These are phyloP conservation scores for Dryadula phaetusa DNA, from an alignment of 2,888 invertebrate genomes.

Conservation along the genomic window DNA sequence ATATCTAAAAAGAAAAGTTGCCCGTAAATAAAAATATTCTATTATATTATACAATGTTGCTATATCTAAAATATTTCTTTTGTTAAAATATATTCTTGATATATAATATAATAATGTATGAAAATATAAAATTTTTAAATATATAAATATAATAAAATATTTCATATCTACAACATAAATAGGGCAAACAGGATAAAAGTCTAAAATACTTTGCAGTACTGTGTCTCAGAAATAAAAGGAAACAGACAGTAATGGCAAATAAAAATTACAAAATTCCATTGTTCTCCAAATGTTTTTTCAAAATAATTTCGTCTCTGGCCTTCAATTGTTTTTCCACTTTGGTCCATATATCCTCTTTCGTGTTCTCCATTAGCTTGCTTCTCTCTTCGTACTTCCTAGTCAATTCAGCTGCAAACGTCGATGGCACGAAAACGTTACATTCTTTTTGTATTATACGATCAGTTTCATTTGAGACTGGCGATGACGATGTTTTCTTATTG, in stretches of 20 bases:
- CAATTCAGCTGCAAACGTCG: constrained; percentile 46
- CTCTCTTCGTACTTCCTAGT: constrained; percentile 42
- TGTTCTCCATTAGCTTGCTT: constrained; percentile 26
- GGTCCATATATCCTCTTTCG: constrained; percentile 42
- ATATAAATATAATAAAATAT: not conserved
- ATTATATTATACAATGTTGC: too few relatives aligned
- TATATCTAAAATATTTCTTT: too few relatives aligned
- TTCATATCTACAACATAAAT: not conserved
- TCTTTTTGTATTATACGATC: not conserved
- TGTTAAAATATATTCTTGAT: not conserved
- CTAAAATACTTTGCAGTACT: not conserved
- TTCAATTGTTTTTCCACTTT: constrained; percentile 43
- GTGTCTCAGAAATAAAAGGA: not conserved
- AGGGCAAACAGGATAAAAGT: not conserved
- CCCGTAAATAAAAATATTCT: too few relatives aligned
- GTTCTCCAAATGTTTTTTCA: constrained; percentile 16
- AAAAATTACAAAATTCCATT: not conserved
- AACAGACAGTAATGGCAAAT: not conserved
- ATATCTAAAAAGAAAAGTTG: not conserved
- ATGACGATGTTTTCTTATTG: constrained; percentile 33
- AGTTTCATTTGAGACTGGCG: constrained; percentile 30
- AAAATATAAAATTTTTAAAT: not conserved
- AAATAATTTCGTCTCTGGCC: constrained; percentile 43
- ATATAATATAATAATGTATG: too few relatives aligned
- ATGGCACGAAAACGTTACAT: constrained; percentile 39